These are phyloP conservation scores for Synergus umbraculus DNA, from an alignment of 2,888 invertebrate genomes.

Conservation along the genomic window DNA sequence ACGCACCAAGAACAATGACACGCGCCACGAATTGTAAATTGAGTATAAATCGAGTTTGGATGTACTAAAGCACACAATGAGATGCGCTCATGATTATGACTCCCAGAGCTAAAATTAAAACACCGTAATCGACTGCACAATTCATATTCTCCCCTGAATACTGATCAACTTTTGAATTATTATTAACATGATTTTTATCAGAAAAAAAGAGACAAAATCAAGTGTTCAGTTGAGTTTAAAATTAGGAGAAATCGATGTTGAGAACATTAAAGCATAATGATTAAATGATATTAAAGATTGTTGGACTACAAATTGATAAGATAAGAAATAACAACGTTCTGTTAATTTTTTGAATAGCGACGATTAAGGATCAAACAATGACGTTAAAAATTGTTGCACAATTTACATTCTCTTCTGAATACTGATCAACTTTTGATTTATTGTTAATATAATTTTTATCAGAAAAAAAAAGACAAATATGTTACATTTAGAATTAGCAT, in stretches of 20 bases:
- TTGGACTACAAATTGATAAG: too few species aligned
- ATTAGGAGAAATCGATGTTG: neutral
- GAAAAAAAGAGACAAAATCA: neutral
- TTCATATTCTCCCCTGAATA: slow-evolving; percentile 20
- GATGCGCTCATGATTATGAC: slow-evolving; percentile 47
- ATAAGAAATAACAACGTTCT: too few species aligned
- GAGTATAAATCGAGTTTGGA: slow-evolving; percentile 43
- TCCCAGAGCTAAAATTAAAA: slow-evolving; percentile 53
- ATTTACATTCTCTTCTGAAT: slow-evolving; percentile 14
- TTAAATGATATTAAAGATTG: neutral
- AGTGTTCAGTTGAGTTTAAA: neutral
- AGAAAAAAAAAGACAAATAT: neutral
- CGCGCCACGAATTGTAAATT: slow-evolving; percentile 51
- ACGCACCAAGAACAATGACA: slow-evolving; percentile 60
- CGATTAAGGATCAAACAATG: too few species aligned
- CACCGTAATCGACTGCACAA: slow-evolving; percentile 44
- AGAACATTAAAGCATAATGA: neutral
- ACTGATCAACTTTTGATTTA: neutral
- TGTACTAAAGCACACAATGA: neutral
- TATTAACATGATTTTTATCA: neutral
- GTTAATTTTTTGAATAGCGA: too few species aligned
- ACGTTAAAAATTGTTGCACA: too few species aligned
- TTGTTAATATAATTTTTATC: neutral
- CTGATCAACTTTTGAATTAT: neutral
- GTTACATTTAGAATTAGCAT: neutral